Percentiles rank a stretch among this genome's conserved stretches.
Evolutionary conservation across 2,113 vertebrate species (phyloP).

Genomic region (Reinhardtius hippoglossoides): DNA sequence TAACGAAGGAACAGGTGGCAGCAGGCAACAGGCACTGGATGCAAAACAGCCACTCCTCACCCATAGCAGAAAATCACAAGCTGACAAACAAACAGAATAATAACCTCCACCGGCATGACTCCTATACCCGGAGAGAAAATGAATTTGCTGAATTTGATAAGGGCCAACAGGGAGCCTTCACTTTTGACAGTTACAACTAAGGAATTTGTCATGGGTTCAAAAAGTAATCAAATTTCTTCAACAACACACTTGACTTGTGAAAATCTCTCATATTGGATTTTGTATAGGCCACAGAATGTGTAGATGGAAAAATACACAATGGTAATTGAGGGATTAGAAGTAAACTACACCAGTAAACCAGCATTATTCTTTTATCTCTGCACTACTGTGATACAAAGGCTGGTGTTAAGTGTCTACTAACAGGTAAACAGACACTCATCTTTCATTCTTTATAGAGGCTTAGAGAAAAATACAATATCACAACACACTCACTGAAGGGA

Average conservation of each 20-base stretch:
- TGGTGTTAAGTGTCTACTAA: conserved; percentile 61
- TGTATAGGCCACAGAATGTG: conserved; percentile 67
- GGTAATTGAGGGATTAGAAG: conserved; percentile 82
- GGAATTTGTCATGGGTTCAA: conserved; percentile 83
- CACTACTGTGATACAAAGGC: conserved; percentile 60
- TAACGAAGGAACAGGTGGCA: conserved; percentile 77
- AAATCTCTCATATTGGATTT: conserved; percentile 82
- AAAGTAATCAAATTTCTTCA: conserved; percentile 83
- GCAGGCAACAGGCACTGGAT: conserved; percentile 67
- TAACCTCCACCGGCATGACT: conserved; percentile 77
- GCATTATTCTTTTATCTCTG: conserved; percentile 68
- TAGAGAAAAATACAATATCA: conserved; percentile 35
- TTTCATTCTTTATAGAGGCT: conserved; percentile 37
- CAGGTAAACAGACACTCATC: conserved; percentile 61
- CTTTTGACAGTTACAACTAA: conserved; percentile 83
- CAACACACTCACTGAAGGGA: conserved; percentile 9
- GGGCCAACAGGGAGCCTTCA: conserved; percentile 84
- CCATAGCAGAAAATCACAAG: conserved; percentile 78
- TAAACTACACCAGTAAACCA: conserved; percentile 66
- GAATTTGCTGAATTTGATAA: conserved; percentile 84
- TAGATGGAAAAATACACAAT: conserved; percentile 67
- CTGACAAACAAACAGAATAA: conserved; percentile 85
- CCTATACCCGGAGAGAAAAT: conserved; percentile 81
- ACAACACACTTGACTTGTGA: conserved; percentile 79
- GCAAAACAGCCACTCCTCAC: conserved; percentile 71